Percentiles rank a stretch among this genome's conserved stretches.
These are phyloP conservation scores for Gymnarchus niloticus DNA, from an alignment of 2,113 vertebrate genomes.

Conservation along the genomic window DNA sequence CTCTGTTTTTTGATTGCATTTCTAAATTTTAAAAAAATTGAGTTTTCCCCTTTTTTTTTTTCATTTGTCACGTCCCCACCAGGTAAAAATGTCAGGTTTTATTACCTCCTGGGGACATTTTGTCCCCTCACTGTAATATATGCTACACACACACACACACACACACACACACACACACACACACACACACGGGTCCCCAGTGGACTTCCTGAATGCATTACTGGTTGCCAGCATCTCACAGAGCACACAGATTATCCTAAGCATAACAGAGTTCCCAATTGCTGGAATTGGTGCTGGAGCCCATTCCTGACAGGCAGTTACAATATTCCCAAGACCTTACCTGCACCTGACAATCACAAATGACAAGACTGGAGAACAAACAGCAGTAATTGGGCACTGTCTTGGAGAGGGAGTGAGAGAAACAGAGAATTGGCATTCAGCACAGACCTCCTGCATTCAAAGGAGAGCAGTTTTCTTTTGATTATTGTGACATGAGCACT, in stretches of 20 bases:
- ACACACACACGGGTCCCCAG: neutral
- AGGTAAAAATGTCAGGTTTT: too few species aligned
- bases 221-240: neutral
- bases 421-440: neutral
- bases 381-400: neutral
- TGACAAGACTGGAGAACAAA: neutral
- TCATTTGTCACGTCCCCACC: too few species aligned
- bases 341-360: constrained; percentile 3
- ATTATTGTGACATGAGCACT: neutral
- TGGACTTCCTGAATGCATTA: neutral
- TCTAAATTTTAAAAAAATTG: too few species aligned
- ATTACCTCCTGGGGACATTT: too few species aligned
- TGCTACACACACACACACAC: neutral
- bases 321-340: constrained; percentile 4
- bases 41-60: neutral
- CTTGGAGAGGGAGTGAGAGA: neutral
- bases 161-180: neutral
- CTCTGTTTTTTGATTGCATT: too few species aligned
- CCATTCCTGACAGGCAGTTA: neutral
- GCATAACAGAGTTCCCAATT: neutral
- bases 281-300: neutral
- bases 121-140: too few species aligned
- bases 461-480: neutral
- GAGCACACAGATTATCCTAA: neutral
- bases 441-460: neutral